Evolutionary conservation across 2,797 vertebrate species (phyloP).

Genomic region (Carapus acus): DNA sequence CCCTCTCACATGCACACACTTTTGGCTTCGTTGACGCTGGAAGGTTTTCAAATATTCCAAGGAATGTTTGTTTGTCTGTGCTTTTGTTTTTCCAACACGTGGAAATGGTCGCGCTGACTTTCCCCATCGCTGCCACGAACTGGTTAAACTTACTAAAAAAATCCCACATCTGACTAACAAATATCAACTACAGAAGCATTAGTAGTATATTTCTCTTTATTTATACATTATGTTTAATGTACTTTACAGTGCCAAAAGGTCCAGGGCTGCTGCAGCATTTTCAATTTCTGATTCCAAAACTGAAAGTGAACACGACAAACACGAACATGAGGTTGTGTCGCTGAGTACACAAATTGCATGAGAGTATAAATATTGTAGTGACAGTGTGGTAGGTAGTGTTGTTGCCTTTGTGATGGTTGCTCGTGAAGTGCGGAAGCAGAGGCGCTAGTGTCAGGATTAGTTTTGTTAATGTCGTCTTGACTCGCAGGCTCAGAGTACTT

Average conservation of each 20-base stretch:
- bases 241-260: too few species aligned
- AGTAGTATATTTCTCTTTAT: too few species aligned
- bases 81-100: too few species aligned
- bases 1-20: too few species aligned
- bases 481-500: neutral
- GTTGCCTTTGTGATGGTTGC: constrained; percentile 1
- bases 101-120: too few species aligned
- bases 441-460: constrained; percentile 2
- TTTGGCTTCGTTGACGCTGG: too few species aligned
- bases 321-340: neutral
- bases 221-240: too few species aligned
- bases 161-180: constrained; percentile 25
- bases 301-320: neutral
- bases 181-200: constrained; percentile 14
- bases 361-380: neutral
- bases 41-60: neutral
- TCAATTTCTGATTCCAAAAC: constrained; percentile 1
- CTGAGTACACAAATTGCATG: constrained; percentile 1
- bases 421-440: neutral
- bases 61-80: too few species aligned
- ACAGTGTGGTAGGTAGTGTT: neutral
- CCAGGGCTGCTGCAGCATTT: neutral
- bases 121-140: too few species aligned
- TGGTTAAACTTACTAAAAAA: constrained; percentile 1
- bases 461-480: neutral